phyloP scores from a whole-genome alignment of 2,888 invertebrate genomes.

The Eristalis tenax region DNA sequence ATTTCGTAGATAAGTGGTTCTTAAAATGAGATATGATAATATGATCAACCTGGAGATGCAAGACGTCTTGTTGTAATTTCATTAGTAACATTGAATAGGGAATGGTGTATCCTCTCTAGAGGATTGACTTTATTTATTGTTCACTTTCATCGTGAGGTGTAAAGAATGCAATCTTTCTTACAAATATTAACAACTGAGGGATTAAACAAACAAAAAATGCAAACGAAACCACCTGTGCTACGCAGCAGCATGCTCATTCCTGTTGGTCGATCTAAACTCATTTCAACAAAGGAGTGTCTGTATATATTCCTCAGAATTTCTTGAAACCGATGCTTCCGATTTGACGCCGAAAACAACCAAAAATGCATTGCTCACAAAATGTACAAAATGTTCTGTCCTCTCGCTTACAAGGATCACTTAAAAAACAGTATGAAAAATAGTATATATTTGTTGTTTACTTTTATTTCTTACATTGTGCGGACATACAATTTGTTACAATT shows the following conservation, averaged over 20 bases:
- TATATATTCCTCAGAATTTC: not conserved
- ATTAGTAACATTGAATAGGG: not conserved
- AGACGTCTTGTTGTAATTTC: not conserved
- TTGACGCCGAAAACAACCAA: slow-evolving; percentile 13
- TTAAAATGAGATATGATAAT: not conserved
- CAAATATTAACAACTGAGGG: not conserved
- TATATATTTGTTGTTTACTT: slow-evolving; percentile 23
- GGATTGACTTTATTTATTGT: not conserved
- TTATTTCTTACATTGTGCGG: slow-evolving; percentile 63
- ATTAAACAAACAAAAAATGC: not conserved
- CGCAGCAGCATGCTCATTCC: too few relatives aligned
- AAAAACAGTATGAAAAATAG: slow-evolving; percentile 64
- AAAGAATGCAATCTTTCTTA: not conserved
- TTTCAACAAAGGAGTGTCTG: not conserved
- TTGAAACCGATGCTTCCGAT: not conserved
- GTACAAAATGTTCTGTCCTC: not conserved
- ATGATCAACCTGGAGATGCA: not conserved
- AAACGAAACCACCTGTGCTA: not conserved
- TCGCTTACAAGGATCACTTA: slow-evolving; percentile 48
- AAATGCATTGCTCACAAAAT: not conserved
- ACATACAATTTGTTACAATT: slow-evolving; percentile 41
- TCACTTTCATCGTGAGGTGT: not conserved
- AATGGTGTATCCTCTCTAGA: not conserved
- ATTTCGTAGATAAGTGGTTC: not conserved
- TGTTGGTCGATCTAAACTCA: not conserved